Conservation (phyloP, 2,888 invertebrate genomes). For the Mesorhabditis spiculigera region DNA sequence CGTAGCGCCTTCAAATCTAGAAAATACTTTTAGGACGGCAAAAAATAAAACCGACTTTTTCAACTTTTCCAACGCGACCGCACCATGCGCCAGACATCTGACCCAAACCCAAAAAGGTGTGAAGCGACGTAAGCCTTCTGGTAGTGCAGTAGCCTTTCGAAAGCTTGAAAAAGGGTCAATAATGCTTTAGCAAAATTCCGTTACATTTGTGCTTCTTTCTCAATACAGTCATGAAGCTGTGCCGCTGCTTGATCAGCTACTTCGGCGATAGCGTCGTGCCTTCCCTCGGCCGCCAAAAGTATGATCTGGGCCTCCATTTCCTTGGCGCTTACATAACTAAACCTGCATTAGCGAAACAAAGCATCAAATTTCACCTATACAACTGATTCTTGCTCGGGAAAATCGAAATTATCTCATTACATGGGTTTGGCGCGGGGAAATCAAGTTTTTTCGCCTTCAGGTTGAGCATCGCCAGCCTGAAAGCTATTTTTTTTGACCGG, state of each 20-base stretch:
- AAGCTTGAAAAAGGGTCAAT: not conserved
- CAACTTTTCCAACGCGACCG: conserved; percentile 62
- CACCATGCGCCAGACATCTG: conserved; percentile 60
- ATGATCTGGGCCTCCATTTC: conserved; percentile 24
- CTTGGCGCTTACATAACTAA: conserved; percentile 31
- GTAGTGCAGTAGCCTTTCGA: conserved; percentile 51
- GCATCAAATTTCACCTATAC: conserved; percentile 6
- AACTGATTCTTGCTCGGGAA: conserved; percentile 9
- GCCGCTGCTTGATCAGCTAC: conserved; percentile 9
- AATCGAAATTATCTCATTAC: conserved; percentile 16
- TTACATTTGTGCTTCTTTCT: conserved; percentile 1
- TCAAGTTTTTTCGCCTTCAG: conserved; percentile 17
- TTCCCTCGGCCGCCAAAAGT: conserved; percentile 11
- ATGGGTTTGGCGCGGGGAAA: conserved; percentile 24
- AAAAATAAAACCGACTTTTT: conserved; percentile 59
- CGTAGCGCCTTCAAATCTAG: too few species aligned
- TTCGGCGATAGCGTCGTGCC: conserved; percentile 16
- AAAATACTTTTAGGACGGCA: too few species aligned
- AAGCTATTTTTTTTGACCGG: not conserved
- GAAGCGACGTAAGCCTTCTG: conserved; percentile 67
- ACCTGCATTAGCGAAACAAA: not conserved
- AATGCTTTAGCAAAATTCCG: not conserved
- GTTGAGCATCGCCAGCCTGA: conserved; percentile 21
- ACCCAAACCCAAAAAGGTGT: conserved; percentile 65
- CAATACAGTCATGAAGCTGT: not conserved